These are phyloP conservation scores for Keiferia lycopersicella DNA, from an alignment of 2,888 invertebrate species.

Conservation along the genomic window DNA sequence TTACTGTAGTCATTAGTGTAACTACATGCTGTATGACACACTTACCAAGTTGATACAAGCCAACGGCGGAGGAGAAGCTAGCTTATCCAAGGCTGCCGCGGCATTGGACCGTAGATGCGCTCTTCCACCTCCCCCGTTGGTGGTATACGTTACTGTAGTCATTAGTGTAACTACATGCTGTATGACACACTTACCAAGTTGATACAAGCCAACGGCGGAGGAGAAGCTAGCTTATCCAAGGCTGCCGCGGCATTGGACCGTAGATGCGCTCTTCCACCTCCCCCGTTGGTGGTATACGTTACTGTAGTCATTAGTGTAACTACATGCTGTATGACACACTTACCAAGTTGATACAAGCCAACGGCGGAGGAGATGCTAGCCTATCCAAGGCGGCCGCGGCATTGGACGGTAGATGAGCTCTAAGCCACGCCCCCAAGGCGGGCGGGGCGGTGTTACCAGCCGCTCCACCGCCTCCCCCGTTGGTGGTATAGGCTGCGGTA, in stretches of 20 bases:
- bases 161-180: not conserved
- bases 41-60: too few species aligned
- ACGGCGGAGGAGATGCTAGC: constrained; percentile 58
- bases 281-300: constrained; percentile 37
- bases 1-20: too few species aligned
- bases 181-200: constrained; percentile 47
- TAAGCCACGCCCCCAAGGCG: constrained; percentile 64
- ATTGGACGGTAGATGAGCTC: constrained; percentile 59
- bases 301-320: not conserved
- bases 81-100: too few species aligned
- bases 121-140: constrained; percentile 69
- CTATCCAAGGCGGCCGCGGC: constrained; percentile 61
- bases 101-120: constrained; percentile 61
- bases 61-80: too few species aligned
- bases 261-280: too few species aligned
- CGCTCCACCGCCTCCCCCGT: constrained; percentile 38
- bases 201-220: constrained; percentile 58
- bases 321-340: not conserved
- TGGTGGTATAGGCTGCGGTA: constrained; percentile 42
- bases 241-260: constrained; percentile 54
- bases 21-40: not conserved
- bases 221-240: constrained; percentile 57
- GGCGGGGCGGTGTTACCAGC: constrained; percentile 52
- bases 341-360: constrained; percentile 58
- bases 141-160: too few species aligned